Percentiles rank a stretch among this genome's conserved stretches.
These are phyloP conservation scores for Mastacembelus armatus DNA, from an alignment of 2,797 vertebrate species.

Conservation along the genomic window DNA sequence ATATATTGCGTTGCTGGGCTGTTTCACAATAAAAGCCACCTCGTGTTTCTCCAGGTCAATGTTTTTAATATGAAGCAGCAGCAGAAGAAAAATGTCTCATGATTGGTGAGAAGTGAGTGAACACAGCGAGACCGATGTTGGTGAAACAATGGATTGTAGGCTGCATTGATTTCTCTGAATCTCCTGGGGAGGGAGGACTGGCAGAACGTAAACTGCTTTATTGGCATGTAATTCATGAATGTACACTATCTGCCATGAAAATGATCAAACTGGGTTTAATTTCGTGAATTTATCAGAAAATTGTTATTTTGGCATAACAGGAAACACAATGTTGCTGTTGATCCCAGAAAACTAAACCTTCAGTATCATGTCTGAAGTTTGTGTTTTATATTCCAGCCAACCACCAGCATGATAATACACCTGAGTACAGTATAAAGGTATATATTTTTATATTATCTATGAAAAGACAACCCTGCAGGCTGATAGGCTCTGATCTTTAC, in stretches of 20 bases:
- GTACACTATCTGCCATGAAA: neutral
- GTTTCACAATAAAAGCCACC: neutral
- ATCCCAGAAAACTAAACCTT: too few relatives aligned
- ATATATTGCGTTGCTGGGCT: neutral
- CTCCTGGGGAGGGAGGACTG: too few relatives aligned
- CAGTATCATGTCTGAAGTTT: too few relatives aligned
- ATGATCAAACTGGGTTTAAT: neutral
- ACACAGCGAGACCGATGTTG: too few relatives aligned
- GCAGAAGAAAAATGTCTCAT: neutral
- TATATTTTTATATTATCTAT: conserved; percentile 1
- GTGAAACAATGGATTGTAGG: too few relatives aligned
- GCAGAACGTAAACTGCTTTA: too few relatives aligned
- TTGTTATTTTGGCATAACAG: too few relatives aligned
- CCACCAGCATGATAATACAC: neutral
- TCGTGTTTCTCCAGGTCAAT: neutral
- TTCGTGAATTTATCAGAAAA: too few relatives aligned
- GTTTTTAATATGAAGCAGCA: neutral
- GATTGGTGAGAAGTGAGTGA: too few relatives aligned
- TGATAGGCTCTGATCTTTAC: neutral
- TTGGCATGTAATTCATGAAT: neutral
- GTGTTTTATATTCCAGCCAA: too few relatives aligned
- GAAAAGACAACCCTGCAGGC: neutral
- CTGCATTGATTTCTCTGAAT: too few relatives aligned
- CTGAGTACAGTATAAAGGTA: neutral
- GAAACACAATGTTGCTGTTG: too few relatives aligned